Base-by-base conservation (phyloP, 2,888 invertebrate species). In the Drosophila hawaiiensis region DNA sequence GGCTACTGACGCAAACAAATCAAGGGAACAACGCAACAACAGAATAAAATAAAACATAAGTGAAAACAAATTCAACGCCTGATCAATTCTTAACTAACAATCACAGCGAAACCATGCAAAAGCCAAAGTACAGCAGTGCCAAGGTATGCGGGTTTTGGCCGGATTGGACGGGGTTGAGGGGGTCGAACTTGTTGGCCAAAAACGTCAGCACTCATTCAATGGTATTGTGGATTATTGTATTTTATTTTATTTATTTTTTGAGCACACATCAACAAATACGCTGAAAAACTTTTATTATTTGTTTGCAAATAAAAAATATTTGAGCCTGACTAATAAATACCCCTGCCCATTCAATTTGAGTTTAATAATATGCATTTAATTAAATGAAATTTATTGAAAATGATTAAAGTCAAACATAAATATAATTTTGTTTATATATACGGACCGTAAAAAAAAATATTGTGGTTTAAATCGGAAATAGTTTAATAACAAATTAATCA, bases 181-280 rank as follows among this genome's bases (percentile, higher is more conserved):
- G 31, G 31, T 47, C 1, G 1, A 47, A 7, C 22, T 29, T 63
- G 47, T 2, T 35, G 47, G 31, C 54, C 43, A 10, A 61, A 33
- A 52, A 43, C 43, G 33, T 58, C 47, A 41, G 19, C 39, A 39
- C 39, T 61, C 35, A 59, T 37, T 28, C 52, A n/a, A 41, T 49
- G 33, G 0, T 0, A 62, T 54, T 31, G 39, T 54, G 14, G n/a
- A 60, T 64, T 78, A 60, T 71, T 76, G 64, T 80, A 62, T 80
- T 67, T 73, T 79, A 83, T 85, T 78, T 59, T 81, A 83, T 83
- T 79, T 73, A 67, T 76, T 78, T 81, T 71, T 81, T 72, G 63
- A 62, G 71, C 68, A 78, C 70, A 79, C 86, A 83, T 76, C 71
- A 68, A 78, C 73, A 76, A 70, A 73, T 67, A 70, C 71, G 60